These are phyloP conservation scores for Poliocrania exsul DNA, from an alignment of 2,797 vertebrate genomes.

Conservation along the genomic window DNA sequence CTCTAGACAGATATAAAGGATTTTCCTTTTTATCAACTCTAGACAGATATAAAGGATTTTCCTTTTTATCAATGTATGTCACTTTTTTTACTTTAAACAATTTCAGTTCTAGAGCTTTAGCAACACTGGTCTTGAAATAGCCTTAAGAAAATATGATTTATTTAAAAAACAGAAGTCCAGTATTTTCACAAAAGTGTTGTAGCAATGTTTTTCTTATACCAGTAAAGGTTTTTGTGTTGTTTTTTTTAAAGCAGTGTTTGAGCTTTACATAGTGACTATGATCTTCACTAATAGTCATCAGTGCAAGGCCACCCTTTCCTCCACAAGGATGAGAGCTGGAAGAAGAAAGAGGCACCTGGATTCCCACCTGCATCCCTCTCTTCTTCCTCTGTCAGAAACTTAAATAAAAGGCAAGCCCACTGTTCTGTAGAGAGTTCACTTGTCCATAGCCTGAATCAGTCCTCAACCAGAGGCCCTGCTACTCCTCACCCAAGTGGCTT, in stretches of 20 bases:
- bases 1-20: background rate
- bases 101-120: background rate
- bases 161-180: background rate
- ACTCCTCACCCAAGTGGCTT: background rate
- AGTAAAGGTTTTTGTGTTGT: background rate
- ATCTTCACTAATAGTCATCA: background rate
- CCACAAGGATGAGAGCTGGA: background rate
- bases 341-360: background rate
- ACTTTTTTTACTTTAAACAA: background rate
- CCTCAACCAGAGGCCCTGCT: background rate
- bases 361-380: background rate
- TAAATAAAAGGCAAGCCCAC: background rate
- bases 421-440: background rate
- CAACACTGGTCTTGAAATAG: constrained; percentile 6
- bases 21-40: background rate
- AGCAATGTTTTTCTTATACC: background rate
- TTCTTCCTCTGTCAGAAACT: background rate
- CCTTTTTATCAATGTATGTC: background rate
- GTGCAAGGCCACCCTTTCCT: background rate
- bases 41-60: background rate
- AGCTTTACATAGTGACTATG: background rate
- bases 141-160: constrained; percentile 1
- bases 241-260: background rate
- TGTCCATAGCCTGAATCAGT: background rate
- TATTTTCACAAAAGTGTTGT: background rate